These are phyloP conservation scores for Tauraco hartlaubi DNA, from an alignment of 2,797 vertebrate genomes.

Conservation along the genomic window DNA sequence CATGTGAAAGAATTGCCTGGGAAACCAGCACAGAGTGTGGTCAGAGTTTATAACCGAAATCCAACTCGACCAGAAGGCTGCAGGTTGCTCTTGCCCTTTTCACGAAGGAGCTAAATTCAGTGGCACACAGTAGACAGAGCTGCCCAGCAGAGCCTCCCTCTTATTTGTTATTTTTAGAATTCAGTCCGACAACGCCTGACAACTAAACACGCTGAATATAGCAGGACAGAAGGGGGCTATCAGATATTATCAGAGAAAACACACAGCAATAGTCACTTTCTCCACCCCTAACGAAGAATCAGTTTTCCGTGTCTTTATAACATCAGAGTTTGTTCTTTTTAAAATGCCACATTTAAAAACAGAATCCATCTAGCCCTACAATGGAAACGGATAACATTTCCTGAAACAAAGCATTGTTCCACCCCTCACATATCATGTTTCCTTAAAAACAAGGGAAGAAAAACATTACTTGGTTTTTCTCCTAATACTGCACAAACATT, in stretches of 20 bases:
- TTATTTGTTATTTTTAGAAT: slow-evolving; percentile 86
- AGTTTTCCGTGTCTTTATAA: slow-evolving; percentile 79
- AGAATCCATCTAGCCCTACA: slow-evolving; percentile 63
- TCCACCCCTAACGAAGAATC: slow-evolving; percentile 75
- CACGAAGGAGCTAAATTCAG: slow-evolving; percentile 76
- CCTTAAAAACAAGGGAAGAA: slow-evolving; percentile 81
- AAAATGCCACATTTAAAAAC: slow-evolving; percentile 76
- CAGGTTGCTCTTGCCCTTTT: slow-evolving; percentile 72
- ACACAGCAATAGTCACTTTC: slow-evolving; percentile 75
- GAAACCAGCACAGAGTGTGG: slow-evolving; percentile 33
- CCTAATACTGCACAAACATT: slow-evolving; percentile 71
- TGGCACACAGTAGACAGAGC: slow-evolving; percentile 69
- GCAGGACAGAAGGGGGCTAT: slow-evolving; percentile 76
- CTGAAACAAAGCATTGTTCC: slow-evolving; percentile 75
- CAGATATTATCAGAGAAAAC: slow-evolving; percentile 77
- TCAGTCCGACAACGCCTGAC: slow-evolving; percentile 81
- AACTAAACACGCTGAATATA: slow-evolving; percentile 83
- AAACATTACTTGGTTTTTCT: slow-evolving; percentile 75
- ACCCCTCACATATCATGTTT: slow-evolving; percentile 71
- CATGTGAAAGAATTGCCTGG: background rate
- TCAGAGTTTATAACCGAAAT: slow-evolving; percentile 68
- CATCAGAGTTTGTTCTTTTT: slow-evolving; percentile 72
- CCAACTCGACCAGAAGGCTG: slow-evolving; percentile 53
- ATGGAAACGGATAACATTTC: slow-evolving; percentile 80
- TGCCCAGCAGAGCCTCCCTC: slow-evolving; percentile 72